phyloP scores from a whole-genome alignment of 2,797 vertebrate species.

The Chaetodon trifasciatus region DNA sequence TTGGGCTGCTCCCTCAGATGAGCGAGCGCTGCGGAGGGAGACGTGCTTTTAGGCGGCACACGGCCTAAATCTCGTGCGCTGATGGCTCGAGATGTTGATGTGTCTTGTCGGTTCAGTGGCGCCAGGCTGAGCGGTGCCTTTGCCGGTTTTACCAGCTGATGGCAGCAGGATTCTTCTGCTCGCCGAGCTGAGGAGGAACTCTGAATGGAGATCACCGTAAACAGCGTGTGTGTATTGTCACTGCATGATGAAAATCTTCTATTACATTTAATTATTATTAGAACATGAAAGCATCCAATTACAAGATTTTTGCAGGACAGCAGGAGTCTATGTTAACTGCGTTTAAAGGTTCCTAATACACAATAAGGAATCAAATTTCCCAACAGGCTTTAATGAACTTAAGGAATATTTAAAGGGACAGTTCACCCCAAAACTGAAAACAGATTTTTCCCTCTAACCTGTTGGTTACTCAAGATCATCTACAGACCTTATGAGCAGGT shows the following conservation, averaged over 20 bases:
- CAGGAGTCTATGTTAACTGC: background rate
- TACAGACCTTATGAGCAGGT: too few relatives aligned
- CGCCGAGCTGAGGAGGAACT: background rate
- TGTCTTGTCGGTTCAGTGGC: conserved; percentile 9
- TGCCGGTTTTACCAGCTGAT: conserved; percentile 73
- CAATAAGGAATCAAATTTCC: background rate
- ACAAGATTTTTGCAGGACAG: background rate
- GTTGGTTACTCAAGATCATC: too few relatives aligned
- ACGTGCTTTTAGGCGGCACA: conserved; percentile 46
- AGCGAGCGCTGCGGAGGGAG: conserved; percentile 30
- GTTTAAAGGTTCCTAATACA: background rate
- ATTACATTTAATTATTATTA: background rate
- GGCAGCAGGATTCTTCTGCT: conserved; percentile 75
- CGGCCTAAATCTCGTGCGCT: conserved; percentile 39
- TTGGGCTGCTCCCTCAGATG: conserved; percentile 31
- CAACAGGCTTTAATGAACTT: conserved; percentile 1
- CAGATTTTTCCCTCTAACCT: too few relatives aligned
- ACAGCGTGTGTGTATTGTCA: background rate
- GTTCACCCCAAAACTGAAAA: too few relatives aligned
- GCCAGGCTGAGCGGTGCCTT: conserved; percentile 30
- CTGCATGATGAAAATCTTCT: background rate
- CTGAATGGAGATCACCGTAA: background rate
- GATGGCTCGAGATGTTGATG: conserved; percentile 34
- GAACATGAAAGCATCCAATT: background rate
- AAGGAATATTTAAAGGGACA: conserved; percentile 3